These are phyloP conservation scores for Coregonus ussuriensis DNA, from an alignment of 2,797 vertebrate species.

Conservation along the genomic window DNA sequence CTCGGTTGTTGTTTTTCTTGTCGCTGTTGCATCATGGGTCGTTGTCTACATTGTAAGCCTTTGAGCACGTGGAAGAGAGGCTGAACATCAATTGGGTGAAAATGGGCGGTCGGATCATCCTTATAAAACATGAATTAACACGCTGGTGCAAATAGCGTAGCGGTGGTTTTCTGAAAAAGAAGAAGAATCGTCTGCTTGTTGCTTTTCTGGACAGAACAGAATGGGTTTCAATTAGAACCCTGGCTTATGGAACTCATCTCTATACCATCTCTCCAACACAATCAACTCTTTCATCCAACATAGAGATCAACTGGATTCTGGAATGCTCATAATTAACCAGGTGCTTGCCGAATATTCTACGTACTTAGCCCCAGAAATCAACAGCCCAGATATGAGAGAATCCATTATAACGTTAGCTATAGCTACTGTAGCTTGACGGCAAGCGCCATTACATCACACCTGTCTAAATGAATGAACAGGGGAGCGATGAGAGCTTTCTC, in stretches of 20 bases:
- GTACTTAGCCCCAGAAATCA: no score
- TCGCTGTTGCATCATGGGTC: slow-evolving; percentile 11
- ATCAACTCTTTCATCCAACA: slow-evolving; percentile 1
- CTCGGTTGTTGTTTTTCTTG: background rate
- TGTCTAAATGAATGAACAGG: slow-evolving; percentile 6
- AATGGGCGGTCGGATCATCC: background rate
- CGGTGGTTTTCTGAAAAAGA: background rate
- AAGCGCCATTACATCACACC: background rate
- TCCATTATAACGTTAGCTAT: background rate
- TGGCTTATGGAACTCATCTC: background rate
- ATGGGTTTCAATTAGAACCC: background rate
- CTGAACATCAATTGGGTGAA: slow-evolving; percentile 11
- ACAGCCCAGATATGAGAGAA: background rate
- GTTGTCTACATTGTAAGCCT: slow-evolving; percentile 15
- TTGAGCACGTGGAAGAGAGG: slow-evolving; percentile 9
- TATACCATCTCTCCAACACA: background rate
- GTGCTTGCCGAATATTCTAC: background rate
- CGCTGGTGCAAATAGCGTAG: slow-evolving; percentile 6
- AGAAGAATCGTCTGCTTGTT: background rate
- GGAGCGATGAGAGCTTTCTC: background rate
- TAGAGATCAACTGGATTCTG: background rate
- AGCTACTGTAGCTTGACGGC: background rate
- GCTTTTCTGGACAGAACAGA: no score
- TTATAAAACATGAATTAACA: slow-evolving; percentile 15
- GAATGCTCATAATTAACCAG: background rate